phyloP scores from a whole-genome alignment of 2,113 vertebrate species.

The Paralichthys olivaceus region DNA sequence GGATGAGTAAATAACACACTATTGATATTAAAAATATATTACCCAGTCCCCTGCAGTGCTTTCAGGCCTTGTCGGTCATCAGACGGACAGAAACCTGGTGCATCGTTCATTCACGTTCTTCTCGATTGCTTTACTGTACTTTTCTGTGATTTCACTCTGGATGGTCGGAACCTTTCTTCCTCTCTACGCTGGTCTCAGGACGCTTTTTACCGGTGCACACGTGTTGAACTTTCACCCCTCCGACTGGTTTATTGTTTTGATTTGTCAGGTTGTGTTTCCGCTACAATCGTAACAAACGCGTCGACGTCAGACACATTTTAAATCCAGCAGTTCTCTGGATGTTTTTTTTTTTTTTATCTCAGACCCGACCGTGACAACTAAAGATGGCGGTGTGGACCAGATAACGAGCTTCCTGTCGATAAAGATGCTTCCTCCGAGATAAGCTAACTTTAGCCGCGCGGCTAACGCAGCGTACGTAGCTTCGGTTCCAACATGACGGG shows the following conservation, averaged over 20 bases:
- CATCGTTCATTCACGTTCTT: too few relatives aligned
- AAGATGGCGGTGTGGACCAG: background rate
- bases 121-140: background rate
- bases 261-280: constrained; percentile 23
- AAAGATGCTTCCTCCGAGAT: constrained; percentile 46
- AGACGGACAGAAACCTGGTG: background rate
- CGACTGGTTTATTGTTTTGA: constrained; percentile 74
- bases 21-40: too few relatives aligned
- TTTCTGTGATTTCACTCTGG: too few relatives aligned
- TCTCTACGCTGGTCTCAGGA: constrained; percentile 6
- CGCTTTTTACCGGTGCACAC: constrained; percentile 48
- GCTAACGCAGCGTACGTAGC: constrained; percentile 62
- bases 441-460: constrained; percentile 65
- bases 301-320: background rate
- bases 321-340: background rate
- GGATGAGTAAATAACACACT: background rate
- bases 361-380: background rate
- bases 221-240: constrained; percentile 64
- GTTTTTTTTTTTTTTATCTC: background rate
- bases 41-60: too few relatives aligned
- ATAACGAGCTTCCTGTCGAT: background rate
- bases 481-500: constrained; percentile 67
- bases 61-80: too few relatives aligned
- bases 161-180: constrained; percentile 42
- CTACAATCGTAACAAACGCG: background rate